These are phyloP conservation scores for Pseudopleuronectes americanus DNA, from an alignment of 2,797 vertebrate species.

Conservation along the genomic window DNA sequence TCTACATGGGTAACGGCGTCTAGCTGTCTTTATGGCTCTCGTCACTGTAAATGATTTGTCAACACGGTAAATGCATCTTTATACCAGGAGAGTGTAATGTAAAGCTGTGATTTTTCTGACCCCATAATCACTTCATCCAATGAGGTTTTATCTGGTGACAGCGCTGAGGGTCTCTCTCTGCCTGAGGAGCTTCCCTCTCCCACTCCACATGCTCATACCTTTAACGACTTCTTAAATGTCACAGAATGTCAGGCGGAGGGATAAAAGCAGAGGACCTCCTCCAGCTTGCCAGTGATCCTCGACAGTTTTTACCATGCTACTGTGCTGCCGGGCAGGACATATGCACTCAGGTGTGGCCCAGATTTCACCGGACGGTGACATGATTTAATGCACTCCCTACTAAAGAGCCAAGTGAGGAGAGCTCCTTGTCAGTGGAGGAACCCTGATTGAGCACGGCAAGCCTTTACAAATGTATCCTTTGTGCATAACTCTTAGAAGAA, in stretches of 20 bases:
- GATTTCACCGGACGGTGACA: constrained; percentile 74
- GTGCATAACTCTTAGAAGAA: constrained; percentile 51
- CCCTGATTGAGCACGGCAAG: constrained; percentile 62
- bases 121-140: constrained; percentile 74
- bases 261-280: constrained; percentile 80
- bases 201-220: constrained; percentile 76
- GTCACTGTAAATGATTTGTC: constrained; percentile 52
- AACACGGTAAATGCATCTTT: constrained; percentile 62
- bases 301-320: constrained; percentile 69
- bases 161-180: constrained; percentile 68
- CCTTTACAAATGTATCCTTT: constrained; percentile 61
- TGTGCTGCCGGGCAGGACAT: constrained; percentile 70
- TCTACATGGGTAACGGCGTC: constrained; percentile 26
- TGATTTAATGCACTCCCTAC: constrained; percentile 78
- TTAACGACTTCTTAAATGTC: constrained; percentile 89
- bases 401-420: constrained; percentile 71
- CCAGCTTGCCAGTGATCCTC: constrained; percentile 74
- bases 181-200: constrained; percentile 69
- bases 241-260: constrained; percentile 84
- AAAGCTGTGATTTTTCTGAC: constrained; percentile 62
- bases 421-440: constrained; percentile 58
- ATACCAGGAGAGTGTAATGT: constrained; percentile 41
- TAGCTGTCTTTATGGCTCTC: constrained; percentile 15
- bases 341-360: constrained; percentile 78
- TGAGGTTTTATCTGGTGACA: constrained; percentile 76